Evolutionary conservation across 2,113 vertebrate genomes (phyloP).

Genomic region (Thymallus thymallus): DNA sequence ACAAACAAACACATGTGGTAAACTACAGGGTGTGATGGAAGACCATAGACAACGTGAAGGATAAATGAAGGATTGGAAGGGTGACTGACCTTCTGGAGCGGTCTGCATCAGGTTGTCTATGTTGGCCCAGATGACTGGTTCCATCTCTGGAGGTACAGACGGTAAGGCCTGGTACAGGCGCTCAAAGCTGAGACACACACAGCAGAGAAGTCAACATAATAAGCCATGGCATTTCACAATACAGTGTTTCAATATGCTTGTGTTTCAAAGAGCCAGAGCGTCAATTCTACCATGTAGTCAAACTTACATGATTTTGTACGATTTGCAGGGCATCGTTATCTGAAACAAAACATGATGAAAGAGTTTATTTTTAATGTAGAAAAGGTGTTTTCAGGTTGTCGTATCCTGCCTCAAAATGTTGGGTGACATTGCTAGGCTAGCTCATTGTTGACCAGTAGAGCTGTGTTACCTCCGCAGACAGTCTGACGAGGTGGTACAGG

Average conservation of each 20-base stretch:
- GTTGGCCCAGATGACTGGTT: conserved; percentile 26
- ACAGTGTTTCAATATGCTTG: too few relatives aligned
- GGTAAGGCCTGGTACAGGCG: conserved; percentile 43
- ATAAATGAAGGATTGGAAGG: background rate
- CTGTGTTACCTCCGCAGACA: conserved; percentile 7
- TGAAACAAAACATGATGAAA: background rate
- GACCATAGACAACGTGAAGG: too few relatives aligned
- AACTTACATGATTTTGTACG: background rate
- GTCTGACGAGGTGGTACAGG: background rate
- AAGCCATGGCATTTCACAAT: too few relatives aligned
- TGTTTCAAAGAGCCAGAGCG: too few relatives aligned
- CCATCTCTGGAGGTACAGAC: conserved; percentile 32
- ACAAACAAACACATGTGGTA: background rate
- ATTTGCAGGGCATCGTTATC: background rate
- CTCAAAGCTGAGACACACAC: conserved; percentile 40
- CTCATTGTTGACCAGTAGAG: background rate
- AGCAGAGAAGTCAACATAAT: background rate
- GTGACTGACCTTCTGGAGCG: conserved; percentile 54
- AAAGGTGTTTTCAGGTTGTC: background rate
- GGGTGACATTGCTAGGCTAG: background rate
- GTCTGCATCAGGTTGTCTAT: conserved; percentile 40
- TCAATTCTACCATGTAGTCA: too few relatives aligned
- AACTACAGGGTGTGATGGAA: too few relatives aligned
- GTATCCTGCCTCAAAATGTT: background rate
- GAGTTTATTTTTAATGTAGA: background rate